A percentile compares a stretch with the other conserved stretches of the same genome.
Evolutionary conservation across 1,140 invertebrate genomes (phyloP).

Genomic region (Proales similis): DNA sequence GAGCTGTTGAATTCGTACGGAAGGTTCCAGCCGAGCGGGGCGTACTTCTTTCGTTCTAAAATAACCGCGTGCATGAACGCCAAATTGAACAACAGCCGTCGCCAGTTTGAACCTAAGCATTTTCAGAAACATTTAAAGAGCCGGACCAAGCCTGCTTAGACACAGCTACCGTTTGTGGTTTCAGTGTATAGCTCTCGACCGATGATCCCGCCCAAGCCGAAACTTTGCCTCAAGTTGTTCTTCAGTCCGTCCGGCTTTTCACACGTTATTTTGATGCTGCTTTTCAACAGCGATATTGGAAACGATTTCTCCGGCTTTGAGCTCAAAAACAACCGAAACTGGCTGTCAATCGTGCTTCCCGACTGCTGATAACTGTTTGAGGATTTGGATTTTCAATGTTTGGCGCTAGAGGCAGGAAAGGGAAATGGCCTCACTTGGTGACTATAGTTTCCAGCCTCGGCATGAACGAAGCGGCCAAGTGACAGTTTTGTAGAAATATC

Average conservation of each 20-base stretch:
- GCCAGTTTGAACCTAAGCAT: conserved; percentile 59
- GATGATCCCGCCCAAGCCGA: conserved; percentile 1
- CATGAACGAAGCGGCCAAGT: conserved; percentile 63
- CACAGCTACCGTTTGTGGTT: background rate
- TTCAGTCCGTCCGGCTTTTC: conserved; percentile 84
- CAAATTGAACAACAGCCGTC: conserved; percentile 48
- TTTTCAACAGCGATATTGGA: conserved; percentile 58
- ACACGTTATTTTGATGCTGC: conserved; percentile 93
- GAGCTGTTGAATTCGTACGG: conserved; percentile 54
- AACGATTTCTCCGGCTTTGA: conserved; percentile 47
- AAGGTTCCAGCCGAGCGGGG: conserved; percentile 53
- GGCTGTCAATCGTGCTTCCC: conserved; percentile 44
- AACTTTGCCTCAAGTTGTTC: conserved; percentile 51
- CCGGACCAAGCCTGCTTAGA: conserved; percentile 66
- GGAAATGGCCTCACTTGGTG: conserved; percentile 21
- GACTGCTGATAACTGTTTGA: conserved; percentile 43
- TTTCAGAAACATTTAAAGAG: conserved; percentile 94
- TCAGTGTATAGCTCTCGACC: background rate
- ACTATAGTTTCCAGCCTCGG: conserved; percentile 43
- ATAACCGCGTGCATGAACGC: conserved; percentile 53
- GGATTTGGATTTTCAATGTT: too few species aligned
- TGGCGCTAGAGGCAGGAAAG: too few species aligned
- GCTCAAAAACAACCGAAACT: conserved; percentile 52
- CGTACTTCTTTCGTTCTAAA: conserved; percentile 52
- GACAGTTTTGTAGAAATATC: conserved; percentile 76